Base-by-base conservation (phyloP, 2,113 vertebrate genomes). In the Psilopsiagon aurifrons region DNA sequence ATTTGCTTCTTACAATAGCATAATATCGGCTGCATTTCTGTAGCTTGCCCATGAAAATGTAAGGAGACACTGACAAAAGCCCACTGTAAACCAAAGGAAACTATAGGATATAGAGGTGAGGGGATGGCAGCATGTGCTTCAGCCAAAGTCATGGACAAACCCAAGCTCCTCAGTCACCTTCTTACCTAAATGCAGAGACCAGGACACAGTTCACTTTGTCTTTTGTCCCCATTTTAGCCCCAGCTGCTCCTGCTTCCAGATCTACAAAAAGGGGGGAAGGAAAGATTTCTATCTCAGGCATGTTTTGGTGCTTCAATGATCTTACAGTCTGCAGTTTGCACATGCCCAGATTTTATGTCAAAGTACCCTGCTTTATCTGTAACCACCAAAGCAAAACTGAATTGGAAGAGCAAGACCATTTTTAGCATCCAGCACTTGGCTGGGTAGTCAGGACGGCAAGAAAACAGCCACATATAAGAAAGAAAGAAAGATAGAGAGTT, bases 151-250 rank as follows among this genome's bases (percentile, higher is more conserved):
- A 39, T 16, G 5, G 19, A 54, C 17, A 8, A 86, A 13, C 9
- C 39, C 4, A 2, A 67, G 14, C 2, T 81, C 11, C 22, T 71
- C 0, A 0, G 47, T 51, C 19, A 59, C 17, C 1, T 4, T 63
- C 19, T 86, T 39, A 51, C 14, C 13, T 51, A 68, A 66, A 41
- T 28, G 28, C 24, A 84, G 44, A 68, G 33, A 49, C 17, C 23
- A 22, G 13, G 16, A 46, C 11, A 29, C 24, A 57, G 17, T 9
- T 60, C 19, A 20, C 33, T 73, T 70, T 43, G 18, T 52, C 19
- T 17, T 76, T 63, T 59, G 29, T 59, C 69, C 8, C 16, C 17
- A 31, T 70, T 91, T 81, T 29, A 81, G 25, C 13, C 46, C 22
- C 39, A 55, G 33, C 9, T 84, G 8, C 17, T 93, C 10, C 66